Evolutionary conservation across 1,140 invertebrate genomes (phyloP), one percentile per base, ranked within the genome.

Genomic region (Gonioctena quinquepunctata): DNA sequence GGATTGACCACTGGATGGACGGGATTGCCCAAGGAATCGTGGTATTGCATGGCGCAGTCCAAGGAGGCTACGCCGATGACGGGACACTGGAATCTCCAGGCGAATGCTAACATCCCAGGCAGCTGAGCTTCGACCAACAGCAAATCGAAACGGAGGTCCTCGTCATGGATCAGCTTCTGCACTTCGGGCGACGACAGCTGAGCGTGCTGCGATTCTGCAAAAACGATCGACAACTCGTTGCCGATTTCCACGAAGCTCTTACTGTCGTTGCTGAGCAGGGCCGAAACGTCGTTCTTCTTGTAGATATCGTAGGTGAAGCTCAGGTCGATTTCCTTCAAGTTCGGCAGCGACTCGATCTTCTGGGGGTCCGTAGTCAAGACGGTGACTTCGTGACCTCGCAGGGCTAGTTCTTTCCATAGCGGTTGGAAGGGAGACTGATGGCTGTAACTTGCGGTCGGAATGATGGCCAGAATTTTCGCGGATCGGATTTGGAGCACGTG

Each of bases 1-100:
- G 86, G 85, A 71, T 85, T 84, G 21, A 86, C 63, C 25, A 86
- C 69, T 0, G 84, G 81, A 67, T 86, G 83, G 0, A 77, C 66
- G 1, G 82, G 80, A 69, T 82, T 85, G 3, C 87, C 87, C 13
- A 85, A 68, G 1, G 66, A 49, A 6, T 72, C 65, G 18, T 79
- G 75, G 22, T 68, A 74, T 1, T 59, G 2, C 7, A 54, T 7
- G 1, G 71, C 7, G 4, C 61, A 52, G 60, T 78, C 67, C 33
- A 62, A 21, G 19, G 26, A 62, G 19, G 26, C 60, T 5, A 74
- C 48, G 18, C 71, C 77, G n/a, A 83, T 78, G 26, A 80, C 63
- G 7, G 82, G 78, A 61, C 73, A 70, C 26, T 83, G 62, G 7
- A 81, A 79, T 28, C 57, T 62, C 64, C 66, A 60, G 22, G 73